Conservation (phyloP, 1,140 invertebrate genomes). For the Drosophila cardini region DNA sequence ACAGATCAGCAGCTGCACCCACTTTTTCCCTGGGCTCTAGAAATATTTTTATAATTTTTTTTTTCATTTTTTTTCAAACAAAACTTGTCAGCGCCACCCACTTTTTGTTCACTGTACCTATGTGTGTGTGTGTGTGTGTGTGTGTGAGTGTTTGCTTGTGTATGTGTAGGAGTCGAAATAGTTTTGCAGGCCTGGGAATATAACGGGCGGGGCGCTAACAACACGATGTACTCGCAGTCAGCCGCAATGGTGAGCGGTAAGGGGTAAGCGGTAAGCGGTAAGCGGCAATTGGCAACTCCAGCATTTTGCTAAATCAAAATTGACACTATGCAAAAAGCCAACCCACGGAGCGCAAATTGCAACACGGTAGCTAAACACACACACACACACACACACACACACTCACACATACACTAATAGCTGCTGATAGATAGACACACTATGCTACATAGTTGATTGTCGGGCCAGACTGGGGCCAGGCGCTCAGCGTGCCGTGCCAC, state of each 20-base stretch:
- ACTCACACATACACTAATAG: constrained; percentile 16
- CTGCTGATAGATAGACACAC: background rate
- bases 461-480: constrained; percentile 67
- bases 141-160: background rate
- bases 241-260: constrained; percentile 1
- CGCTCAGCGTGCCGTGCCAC: constrained; percentile 72
- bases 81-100: constrained; percentile 78
- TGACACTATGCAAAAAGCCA: constrained; percentile 80
- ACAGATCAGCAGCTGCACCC: constrained; percentile 60
- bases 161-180: constrained; percentile 50
- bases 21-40: constrained; percentile 48
- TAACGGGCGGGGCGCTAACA: constrained; percentile 71
- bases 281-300: constrained; percentile 39
- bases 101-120: constrained; percentile 57
- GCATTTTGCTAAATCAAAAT: constrained; percentile 78
- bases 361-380: constrained; percentile 64
- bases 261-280: no score
- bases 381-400: constrained; percentile 25
- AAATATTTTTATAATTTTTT: constrained; percentile 52
- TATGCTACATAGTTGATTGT: constrained; percentile 32
- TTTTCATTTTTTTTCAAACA: constrained; percentile 16
- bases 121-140: constrained; percentile 7
- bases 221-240: constrained; percentile 32
- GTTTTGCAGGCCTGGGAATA: constrained; percentile 50
- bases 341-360: constrained; percentile 68